These are phyloP conservation scores for Argynnis bischoffii DNA, from an alignment of 2,888 invertebrate species.

Conservation along the genomic window DNA sequence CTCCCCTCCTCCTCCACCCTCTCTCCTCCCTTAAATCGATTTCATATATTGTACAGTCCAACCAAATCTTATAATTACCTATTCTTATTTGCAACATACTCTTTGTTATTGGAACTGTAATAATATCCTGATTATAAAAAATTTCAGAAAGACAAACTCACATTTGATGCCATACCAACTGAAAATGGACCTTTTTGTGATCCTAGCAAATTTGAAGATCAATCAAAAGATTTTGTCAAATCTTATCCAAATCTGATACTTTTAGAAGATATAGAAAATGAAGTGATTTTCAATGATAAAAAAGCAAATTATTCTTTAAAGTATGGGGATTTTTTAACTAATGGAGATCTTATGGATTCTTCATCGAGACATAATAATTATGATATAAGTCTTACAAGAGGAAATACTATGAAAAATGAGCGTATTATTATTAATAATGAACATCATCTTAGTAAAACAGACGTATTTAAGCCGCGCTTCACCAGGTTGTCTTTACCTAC, in stretches of 20 bases:
- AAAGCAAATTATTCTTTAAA: conserved; percentile 64
- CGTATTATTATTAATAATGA: conserved; percentile 10
- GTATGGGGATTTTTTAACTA: conserved; percentile 71
- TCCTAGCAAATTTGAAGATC: conserved; percentile 42
- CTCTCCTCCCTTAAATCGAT: too few relatives aligned
- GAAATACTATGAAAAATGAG: conserved; percentile 19
- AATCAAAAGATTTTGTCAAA: conserved; percentile 44
- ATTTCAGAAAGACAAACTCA: conserved; percentile 79
- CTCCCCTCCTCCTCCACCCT: too few relatives aligned
- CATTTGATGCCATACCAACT: conserved; percentile 81
- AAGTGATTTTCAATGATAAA: conserved; percentile 57
- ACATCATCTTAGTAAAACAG: conserved; percentile 20
- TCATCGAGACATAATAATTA: conserved; percentile 40
- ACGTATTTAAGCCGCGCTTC: conserved; percentile 18
- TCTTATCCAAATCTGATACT: conserved; percentile 50
- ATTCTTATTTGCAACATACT: too few relatives aligned
- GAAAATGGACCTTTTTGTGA: conserved; percentile 70
- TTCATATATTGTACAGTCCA: too few relatives aligned
- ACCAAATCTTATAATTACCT: too few relatives aligned
- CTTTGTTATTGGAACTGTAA: too few relatives aligned
- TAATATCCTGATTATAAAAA: background rate
- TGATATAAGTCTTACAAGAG: conserved; percentile 29
- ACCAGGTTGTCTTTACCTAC: conserved; percentile 24
- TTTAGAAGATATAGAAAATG: conserved; percentile 69
- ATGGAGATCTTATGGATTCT: conserved; percentile 54